These are phyloP conservation scores for Periphyllus acericola DNA, from an alignment of 2,888 invertebrate species.

Conservation along the genomic window DNA sequence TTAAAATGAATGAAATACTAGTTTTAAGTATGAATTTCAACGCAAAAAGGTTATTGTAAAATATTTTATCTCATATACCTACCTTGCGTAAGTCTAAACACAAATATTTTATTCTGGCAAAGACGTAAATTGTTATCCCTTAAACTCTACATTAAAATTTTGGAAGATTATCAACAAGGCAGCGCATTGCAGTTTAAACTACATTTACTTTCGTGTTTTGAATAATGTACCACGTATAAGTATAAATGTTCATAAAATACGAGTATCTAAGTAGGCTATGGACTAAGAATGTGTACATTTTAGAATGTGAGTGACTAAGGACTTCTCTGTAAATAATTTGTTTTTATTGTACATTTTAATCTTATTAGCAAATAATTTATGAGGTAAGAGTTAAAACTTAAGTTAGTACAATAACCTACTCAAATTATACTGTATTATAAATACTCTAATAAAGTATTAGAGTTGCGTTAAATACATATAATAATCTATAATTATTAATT, in stretches of 20 bases:
- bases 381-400: too few relatives aligned
- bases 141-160: slow-evolving; percentile 4
- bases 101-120: slow-evolving; percentile 9
- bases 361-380: too few relatives aligned
- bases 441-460: too few relatives aligned
- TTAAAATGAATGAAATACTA: too few relatives aligned
- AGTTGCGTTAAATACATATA: too few relatives aligned
- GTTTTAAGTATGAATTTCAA: not conserved
- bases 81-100: not conserved
- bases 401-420: too few relatives aligned
- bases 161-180: not conserved
- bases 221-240: not conserved
- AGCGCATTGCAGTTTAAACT: not conserved
- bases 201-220: slow-evolving; percentile 1
- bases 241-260: not conserved
- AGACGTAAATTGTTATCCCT: not conserved
- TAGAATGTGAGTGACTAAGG: not conserved
- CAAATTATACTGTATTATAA: too few relatives aligned
- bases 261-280: not conserved
- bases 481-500: too few relatives aligned
- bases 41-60: not conserved
- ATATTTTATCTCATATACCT: not conserved
- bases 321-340: too few relatives aligned
- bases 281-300: not conserved
- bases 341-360: too few relatives aligned